Percentiles rank a stretch among this genome's conserved stretches.
Conservation (phyloP, 2,113 vertebrate species). For the Solea senegalensis region DNA sequence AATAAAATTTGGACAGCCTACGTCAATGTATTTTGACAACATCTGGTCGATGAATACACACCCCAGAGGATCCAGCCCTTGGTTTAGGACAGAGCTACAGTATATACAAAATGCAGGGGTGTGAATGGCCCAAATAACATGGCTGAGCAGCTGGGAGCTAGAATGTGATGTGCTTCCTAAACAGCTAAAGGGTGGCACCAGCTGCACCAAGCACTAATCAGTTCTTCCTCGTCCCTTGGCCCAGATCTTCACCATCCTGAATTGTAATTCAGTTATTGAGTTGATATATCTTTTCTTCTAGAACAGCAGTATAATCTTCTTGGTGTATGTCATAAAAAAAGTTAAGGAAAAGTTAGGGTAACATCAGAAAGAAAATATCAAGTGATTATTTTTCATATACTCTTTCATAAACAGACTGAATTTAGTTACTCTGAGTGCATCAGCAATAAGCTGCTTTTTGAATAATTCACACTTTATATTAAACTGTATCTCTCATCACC, state of each 20-base stretch:
- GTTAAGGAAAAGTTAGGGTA: too few species aligned
- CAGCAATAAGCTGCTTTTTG: not conserved
- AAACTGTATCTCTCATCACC: not conserved
- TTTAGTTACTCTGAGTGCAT: too few species aligned
- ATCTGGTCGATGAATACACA: too few species aligned
- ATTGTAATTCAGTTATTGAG: not conserved
- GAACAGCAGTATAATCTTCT: not conserved
- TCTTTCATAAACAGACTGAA: too few species aligned
- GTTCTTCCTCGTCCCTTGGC: not conserved
- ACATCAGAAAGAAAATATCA: too few species aligned
- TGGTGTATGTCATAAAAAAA: too few species aligned
- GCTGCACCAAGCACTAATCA: not conserved
- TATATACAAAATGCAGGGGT: too few species aligned
- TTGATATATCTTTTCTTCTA: not conserved
- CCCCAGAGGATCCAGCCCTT: too few species aligned
- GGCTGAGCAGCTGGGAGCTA: not conserved
- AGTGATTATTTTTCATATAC: too few species aligned
- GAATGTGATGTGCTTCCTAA: constrained; percentile 4
- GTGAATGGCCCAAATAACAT: not conserved
- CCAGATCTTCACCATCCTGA: not conserved
- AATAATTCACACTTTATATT: not conserved
- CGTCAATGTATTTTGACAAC: too few species aligned
- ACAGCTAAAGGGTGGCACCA: not conserved
- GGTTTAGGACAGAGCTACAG: too few species aligned
- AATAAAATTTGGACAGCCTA: too few species aligned